Conservation (phyloP, 1,140 invertebrate species). For the Pogonus chalceus region DNA sequence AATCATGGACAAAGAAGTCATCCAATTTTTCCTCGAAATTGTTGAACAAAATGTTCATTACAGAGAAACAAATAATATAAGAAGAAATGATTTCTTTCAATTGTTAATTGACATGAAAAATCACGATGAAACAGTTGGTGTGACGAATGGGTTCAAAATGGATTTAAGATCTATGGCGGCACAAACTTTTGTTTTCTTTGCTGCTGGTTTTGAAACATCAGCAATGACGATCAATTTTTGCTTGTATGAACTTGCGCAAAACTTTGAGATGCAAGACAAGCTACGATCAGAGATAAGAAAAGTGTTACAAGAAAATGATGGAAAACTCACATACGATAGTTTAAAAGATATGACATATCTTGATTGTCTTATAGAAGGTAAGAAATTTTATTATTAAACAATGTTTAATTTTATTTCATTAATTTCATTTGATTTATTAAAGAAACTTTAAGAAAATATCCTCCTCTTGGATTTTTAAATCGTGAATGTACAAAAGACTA, state of each 20-base stretch:
- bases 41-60: slow-evolving; percentile 34
- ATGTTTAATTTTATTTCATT: slow-evolving; percentile 18
- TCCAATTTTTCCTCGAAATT: slow-evolving; percentile 24
- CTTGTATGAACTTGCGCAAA: slow-evolving; percentile 41
- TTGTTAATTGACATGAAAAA: slow-evolving; percentile 40
- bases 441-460: slow-evolving; percentile 47
- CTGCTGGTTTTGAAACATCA: slow-evolving; percentile 51
- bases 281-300: slow-evolving; percentile 40
- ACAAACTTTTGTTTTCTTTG: slow-evolving; percentile 42
- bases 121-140: slow-evolving; percentile 29
- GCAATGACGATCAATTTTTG: slow-evolving; percentile 42
- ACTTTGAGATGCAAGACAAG: slow-evolving; percentile 43
- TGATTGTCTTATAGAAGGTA: slow-evolving; percentile 32
- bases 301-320: slow-evolving; percentile 19
- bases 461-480: slow-evolving; percentile 34
- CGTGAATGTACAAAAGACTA: slow-evolving; percentile 38
- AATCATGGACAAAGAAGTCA: slow-evolving; percentile 19
- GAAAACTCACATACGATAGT: slow-evolving; percentile 22
- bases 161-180: slow-evolving; percentile 26
- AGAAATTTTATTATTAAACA: too few relatives aligned
- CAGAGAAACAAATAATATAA: slow-evolving; percentile 34
- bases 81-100: slow-evolving; percentile 42
- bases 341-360: slow-evolving; percentile 31
- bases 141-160: slow-evolving; percentile 15
- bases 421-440: slow-evolving; percentile 17